Evolutionary conservation across 2,797 vertebrate species (phyloP).

Genomic region (Oryzias dopingdopingensis): DNA sequence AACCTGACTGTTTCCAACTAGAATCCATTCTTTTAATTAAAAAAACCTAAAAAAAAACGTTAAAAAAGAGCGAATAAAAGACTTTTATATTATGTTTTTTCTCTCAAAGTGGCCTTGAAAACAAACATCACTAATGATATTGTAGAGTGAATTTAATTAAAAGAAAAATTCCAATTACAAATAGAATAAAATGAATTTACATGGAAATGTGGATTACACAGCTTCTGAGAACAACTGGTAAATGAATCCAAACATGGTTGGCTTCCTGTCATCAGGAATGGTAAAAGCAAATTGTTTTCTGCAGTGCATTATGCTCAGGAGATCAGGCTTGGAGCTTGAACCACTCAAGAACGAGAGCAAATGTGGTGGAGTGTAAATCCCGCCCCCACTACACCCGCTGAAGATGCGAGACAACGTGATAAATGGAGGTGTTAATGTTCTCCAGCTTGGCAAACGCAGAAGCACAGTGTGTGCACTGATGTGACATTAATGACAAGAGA

Average conservation of each 20-base stretch:
- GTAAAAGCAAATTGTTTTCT: neutral
- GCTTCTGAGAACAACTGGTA: neutral
- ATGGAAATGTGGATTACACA: constrained; percentile 15
- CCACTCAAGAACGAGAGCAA: constrained; percentile 34
- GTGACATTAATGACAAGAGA: constrained; percentile 63
- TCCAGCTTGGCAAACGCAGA: constrained; percentile 43
- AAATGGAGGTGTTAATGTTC: constrained; percentile 67
- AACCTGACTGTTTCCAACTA: too few species aligned
- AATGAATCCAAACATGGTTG: neutral
- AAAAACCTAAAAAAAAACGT: constrained; percentile 21
- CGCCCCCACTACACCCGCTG: constrained; percentile 35
- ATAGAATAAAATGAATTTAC: constrained; percentile 3
- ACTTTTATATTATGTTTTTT: constrained; percentile 3
- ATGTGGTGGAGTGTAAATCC: constrained; percentile 28
- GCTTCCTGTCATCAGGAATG: neutral
- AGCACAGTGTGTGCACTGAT: constrained; percentile 57
- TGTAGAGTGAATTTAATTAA: neutral
- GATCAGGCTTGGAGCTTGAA: constrained; percentile 3
- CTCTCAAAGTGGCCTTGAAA: constrained; percentile 10
- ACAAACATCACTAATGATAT: neutral
- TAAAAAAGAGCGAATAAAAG: constrained; percentile 16
- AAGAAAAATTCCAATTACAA: constrained; percentile 2
- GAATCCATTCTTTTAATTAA: neutral
- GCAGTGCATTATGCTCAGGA: constrained; percentile 5
- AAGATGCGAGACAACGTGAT: constrained; percentile 38